Conservation (phyloP, 2,888 invertebrate genomes). For the Sepioteuthis lessoniana region DNA sequence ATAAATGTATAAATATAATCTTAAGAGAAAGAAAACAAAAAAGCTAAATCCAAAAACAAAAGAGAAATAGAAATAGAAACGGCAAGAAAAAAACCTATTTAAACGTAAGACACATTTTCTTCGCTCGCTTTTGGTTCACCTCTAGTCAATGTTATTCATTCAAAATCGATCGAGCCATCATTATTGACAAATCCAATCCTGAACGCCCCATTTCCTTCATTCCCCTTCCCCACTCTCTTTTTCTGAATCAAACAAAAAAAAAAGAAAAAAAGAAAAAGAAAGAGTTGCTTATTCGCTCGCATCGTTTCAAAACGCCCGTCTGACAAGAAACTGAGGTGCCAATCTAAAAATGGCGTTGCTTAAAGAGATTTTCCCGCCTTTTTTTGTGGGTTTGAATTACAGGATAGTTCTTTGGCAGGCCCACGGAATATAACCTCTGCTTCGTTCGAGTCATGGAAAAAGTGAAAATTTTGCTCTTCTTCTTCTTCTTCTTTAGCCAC, state of each 20-base stretch:
- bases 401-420: neutral
- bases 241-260: neutral
- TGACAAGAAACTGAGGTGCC: neutral
- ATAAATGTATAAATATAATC: neutral
- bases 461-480: too few species aligned
- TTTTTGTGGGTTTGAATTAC: neutral
- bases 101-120: neutral
- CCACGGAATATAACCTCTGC: neutral
- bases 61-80: neutral
- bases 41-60: too few species aligned
- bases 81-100: neutral
- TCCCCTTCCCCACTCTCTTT: neutral
- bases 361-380: neutral
- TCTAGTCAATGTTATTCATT: neutral
- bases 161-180: neutral
- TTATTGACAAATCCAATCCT: neutral
- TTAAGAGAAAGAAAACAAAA: neutral
- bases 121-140: neutral
- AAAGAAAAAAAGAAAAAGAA: neutral
- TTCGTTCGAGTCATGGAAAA: neutral
- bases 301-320: neutral
- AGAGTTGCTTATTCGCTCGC: neutral
- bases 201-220: neutral
- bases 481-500: neutral
- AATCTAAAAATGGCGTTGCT: slow-evolving; percentile 6